Percentiles rank a stretch among this genome's conserved stretches.
Conservation (phyloP, 2,113 vertebrate species). For the Callaeas wilsoni region DNA sequence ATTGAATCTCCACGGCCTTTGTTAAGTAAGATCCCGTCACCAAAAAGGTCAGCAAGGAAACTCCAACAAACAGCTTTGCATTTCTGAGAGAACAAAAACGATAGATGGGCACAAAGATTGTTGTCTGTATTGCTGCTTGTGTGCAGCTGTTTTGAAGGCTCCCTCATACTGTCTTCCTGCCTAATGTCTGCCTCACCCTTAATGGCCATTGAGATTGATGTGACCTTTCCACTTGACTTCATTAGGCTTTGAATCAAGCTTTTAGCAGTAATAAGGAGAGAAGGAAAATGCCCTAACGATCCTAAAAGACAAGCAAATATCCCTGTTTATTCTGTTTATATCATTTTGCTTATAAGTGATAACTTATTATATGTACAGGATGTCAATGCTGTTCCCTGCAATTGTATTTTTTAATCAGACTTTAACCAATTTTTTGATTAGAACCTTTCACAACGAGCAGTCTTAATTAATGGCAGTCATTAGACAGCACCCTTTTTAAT, state of each 20-base stretch:
- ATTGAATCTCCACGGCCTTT: background rate
- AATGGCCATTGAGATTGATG: background rate
- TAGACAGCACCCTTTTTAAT: constrained; percentile 5
- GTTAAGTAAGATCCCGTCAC: background rate
- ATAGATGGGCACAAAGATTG: background rate
- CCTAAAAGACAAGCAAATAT: background rate
- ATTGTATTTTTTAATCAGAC: constrained; percentile 33
- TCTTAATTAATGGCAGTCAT: constrained; percentile 42
- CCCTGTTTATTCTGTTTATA: background rate
- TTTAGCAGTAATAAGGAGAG: background rate
- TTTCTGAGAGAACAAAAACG: background rate
- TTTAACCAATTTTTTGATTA: constrained; percentile 20
- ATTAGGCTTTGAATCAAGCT: background rate
- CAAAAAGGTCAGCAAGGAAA: background rate
- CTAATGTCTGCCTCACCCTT: background rate
- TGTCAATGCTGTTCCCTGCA: background rate
- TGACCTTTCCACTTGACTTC: background rate
- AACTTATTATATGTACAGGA: background rate
- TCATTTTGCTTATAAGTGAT: background rate
- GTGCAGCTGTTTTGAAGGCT: background rate
- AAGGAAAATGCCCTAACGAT: background rate
- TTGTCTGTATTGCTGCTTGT: background rate
- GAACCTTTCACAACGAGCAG: background rate
- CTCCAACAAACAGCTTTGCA: background rate
- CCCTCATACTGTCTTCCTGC: fast-evolving